These are phyloP conservation scores for Limenitis camilla DNA, from an alignment of 2,888 invertebrate genomes.

Conservation along the genomic window DNA sequence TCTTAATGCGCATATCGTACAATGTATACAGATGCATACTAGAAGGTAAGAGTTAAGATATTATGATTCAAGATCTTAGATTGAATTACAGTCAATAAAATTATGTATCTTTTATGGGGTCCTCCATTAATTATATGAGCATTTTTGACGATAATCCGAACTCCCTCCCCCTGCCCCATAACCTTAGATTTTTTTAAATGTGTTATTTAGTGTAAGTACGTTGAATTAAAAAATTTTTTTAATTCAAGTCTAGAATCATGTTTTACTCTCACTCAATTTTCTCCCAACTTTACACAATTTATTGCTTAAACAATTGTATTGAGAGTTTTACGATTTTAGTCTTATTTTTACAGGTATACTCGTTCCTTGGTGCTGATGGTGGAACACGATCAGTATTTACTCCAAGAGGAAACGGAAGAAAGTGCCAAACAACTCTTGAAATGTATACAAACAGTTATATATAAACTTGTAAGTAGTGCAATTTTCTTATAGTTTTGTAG, in stretches of 20 bases:
- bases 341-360: constrained; percentile 44
- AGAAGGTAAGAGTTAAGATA: constrained; percentile 40
- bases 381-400: constrained; percentile 57
- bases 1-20: constrained; percentile 49
- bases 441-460: constrained; percentile 51
- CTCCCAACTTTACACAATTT: too few species aligned
- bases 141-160: too few species aligned
- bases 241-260: too few species aligned
- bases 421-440: constrained; percentile 48
- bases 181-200: too few species aligned
- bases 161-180: too few species aligned
- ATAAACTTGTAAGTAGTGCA: constrained; percentile 45
- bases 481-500: background rate
- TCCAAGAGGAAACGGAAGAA: constrained; percentile 61
- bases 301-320: too few species aligned
- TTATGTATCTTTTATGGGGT: background rate
- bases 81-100: too few species aligned
- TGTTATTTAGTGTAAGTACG: too few species aligned
- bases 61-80: background rate
- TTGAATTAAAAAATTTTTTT: too few species aligned
- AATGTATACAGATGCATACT: constrained; percentile 57
- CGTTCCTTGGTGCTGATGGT: constrained; percentile 53
- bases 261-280: too few species aligned
- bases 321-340: too few species aligned
- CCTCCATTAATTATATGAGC: background rate